Evolutionary conservation across 2,113 vertebrate genomes (phyloP).

Genomic region (Sitta europaea): DNA sequence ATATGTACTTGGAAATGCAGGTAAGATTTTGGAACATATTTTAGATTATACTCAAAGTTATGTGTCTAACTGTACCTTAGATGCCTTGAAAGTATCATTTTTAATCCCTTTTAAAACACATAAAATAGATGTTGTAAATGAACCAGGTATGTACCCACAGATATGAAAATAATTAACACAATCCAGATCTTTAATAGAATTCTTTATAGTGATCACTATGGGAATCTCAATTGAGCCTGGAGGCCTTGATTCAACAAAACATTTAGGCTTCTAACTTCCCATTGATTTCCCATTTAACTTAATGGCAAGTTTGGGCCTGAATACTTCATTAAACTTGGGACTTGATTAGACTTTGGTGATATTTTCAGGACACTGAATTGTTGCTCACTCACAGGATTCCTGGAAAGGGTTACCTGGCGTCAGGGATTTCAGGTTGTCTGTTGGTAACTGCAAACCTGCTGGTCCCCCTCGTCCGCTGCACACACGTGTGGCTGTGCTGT

Average conservation of each 20-base stretch:
- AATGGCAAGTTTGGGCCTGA: slow-evolving; percentile 6
- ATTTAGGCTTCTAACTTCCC: slow-evolving; percentile 23
- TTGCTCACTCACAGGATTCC: not conserved
- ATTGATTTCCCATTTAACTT: slow-evolving; percentile 44
- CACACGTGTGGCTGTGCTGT: accelerated
- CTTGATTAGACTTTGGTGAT: not conserved
- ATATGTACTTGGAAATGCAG: not conserved
- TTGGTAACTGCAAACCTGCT: not conserved
- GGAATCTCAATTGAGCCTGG: slow-evolving; percentile 9
- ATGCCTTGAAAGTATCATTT: not conserved
- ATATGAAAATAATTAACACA: not conserved
- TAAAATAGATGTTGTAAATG: not conserved
- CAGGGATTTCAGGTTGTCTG: not conserved
- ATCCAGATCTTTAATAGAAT: not conserved
- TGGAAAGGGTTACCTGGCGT: not conserved
- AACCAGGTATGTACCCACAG: not conserved
- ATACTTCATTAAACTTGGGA: slow-evolving; percentile 31
- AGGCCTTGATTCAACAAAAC: slow-evolving; percentile 19
- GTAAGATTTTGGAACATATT: not conserved
- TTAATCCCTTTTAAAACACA: not conserved
- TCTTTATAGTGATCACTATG: not conserved
- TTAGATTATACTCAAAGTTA: not conserved
- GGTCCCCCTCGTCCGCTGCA: not conserved
- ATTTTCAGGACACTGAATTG: not conserved
- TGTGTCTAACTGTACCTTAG: not conserved